Evolutionary conservation across 2,888 invertebrate species (phyloP).

Genomic region (Rhabditoides inermis): DNA sequence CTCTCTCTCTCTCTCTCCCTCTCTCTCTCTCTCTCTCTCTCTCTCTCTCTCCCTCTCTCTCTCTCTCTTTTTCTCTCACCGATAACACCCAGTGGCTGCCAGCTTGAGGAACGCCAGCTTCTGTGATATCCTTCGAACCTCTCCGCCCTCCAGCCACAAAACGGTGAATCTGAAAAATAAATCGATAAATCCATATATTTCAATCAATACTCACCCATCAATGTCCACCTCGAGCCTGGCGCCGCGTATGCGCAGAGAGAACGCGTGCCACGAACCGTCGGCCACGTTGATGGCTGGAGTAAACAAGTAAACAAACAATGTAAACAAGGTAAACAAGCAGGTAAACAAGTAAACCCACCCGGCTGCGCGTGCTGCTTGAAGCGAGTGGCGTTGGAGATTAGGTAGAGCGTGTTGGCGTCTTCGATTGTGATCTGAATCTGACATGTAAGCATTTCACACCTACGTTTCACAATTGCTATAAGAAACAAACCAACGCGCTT

Average conservation of each 20-base stretch:
- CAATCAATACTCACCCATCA: conserved; percentile 22
- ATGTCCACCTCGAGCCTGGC: conserved; percentile 47
- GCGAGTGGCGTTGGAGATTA: conserved; percentile 37
- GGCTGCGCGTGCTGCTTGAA: conserved; percentile 40
- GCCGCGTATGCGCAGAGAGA: conserved; percentile 41
- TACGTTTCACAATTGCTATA: no score
- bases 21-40: no score
- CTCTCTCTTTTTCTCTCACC: no score
- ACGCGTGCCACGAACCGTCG: conserved; percentile 44
- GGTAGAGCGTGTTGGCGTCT: conserved; percentile 18
- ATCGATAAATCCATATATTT: not conserved
- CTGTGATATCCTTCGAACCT: conserved; percentile 29
- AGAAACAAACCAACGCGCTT: no score
- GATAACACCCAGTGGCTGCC: conserved; percentile 39
- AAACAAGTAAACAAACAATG: not conserved
- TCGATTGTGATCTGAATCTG: conserved; percentile 13
- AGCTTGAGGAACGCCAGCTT: conserved; percentile 35
- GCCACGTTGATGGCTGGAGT: conserved; percentile 25
- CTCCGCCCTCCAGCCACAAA: conserved; percentile 44
- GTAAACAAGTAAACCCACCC: conserved; percentile 8
- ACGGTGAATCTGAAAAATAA: no score
- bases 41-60: no score
- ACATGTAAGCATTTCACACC: no score
- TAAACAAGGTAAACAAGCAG: not conserved
- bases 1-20: no score